Conservation (phyloP, 2,113 vertebrate species). For the Forbesichthys papilliferus region DNA sequence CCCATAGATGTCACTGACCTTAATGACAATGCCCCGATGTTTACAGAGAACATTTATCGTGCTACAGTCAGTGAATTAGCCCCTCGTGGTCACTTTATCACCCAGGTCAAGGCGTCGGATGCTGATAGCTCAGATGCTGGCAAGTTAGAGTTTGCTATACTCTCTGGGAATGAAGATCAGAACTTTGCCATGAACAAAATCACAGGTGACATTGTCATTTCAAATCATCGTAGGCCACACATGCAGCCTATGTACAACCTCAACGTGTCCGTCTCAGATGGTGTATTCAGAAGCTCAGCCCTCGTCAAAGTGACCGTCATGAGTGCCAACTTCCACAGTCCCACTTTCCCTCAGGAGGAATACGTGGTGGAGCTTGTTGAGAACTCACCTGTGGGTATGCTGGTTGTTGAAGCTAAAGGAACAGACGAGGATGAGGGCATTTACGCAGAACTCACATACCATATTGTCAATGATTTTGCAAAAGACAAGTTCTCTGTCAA, state of each 20-base stretch:
- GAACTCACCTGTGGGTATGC: constrained; percentile 85
- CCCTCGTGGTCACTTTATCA: constrained; percentile 87
- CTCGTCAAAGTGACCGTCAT: constrained; percentile 81
- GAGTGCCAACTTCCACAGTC: constrained; percentile 91
- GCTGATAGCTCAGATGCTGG: constrained; percentile 84
- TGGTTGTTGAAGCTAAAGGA: constrained; percentile 86
- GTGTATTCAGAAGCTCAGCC: constrained; percentile 90
- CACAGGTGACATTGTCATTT: constrained; percentile 85
- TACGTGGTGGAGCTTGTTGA: constrained; percentile 93
- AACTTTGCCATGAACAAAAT: constrained; percentile 87
- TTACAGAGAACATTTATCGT: constrained; percentile 85
- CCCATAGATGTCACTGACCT: constrained; percentile 86
- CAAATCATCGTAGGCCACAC: constrained; percentile 81
- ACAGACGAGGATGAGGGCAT: constrained; percentile 86
- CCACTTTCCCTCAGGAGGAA: constrained; percentile 87
- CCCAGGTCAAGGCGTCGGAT: constrained; percentile 89
- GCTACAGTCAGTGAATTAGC: constrained; percentile 87
- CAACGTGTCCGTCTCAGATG: constrained; percentile 90
- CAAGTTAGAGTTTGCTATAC: constrained; percentile 87
- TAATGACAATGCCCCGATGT: constrained; percentile 91
- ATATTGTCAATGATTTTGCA: constrained; percentile 92
- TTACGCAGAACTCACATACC: constrained; percentile 85
- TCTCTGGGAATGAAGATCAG: constrained; percentile 89
- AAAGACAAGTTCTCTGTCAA: constrained; percentile 90
- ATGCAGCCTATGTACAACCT: constrained; percentile 84